These are phyloP conservation scores for Scortum barcoo DNA, from an alignment of 2,113 vertebrate genomes.

Conservation along the genomic window DNA sequence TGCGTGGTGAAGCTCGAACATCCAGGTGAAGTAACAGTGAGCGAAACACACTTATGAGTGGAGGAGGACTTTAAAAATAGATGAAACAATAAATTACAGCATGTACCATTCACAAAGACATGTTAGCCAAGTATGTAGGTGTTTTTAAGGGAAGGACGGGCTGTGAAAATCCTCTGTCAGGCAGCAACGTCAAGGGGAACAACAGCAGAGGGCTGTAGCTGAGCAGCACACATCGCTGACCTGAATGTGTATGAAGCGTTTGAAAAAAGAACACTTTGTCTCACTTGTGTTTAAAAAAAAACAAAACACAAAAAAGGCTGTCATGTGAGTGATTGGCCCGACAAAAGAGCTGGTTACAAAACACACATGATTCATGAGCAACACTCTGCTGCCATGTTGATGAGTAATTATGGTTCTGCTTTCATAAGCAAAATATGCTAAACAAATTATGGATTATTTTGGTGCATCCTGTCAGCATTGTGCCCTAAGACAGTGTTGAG, in stretches of 20 bases:
- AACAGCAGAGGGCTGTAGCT: not conserved
- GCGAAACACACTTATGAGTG: slow-evolving; percentile 4
- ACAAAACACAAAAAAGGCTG: not conserved
- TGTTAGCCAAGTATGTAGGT: not conserved
- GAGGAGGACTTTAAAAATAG: slow-evolving; percentile 13
- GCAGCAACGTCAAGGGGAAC: slow-evolving; percentile 12
- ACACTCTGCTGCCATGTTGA: slow-evolving; percentile 53
- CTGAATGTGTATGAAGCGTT: slow-evolving; percentile 1
- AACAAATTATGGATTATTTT: slow-evolving; percentile 53
- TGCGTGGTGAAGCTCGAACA: not conserved
- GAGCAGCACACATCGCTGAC: not conserved
- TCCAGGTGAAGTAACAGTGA: not conserved
- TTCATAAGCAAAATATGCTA: slow-evolving; percentile 46
- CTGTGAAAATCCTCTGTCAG: slow-evolving; percentile 18
- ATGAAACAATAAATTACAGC: slow-evolving; percentile 21
- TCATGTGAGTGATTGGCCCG: slow-evolving; percentile 42
- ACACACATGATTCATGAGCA: slow-evolving; percentile 64
- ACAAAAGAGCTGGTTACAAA: slow-evolving; percentile 50
- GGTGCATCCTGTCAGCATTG: not conserved
- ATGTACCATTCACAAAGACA: slow-evolving; percentile 28
- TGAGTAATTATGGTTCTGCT: slow-evolving; percentile 58
- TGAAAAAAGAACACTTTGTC: not conserved
- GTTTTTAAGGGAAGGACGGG: slow-evolving; percentile 5
- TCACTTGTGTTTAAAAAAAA: not conserved
- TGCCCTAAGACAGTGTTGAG: slow-evolving; percentile 22